A percentile compares a stretch with the other conserved stretches of the same genome.
phyloP scores from a whole-genome alignment of 2,113 vertebrate genomes.

The Thunnus thynnus region DNA sequence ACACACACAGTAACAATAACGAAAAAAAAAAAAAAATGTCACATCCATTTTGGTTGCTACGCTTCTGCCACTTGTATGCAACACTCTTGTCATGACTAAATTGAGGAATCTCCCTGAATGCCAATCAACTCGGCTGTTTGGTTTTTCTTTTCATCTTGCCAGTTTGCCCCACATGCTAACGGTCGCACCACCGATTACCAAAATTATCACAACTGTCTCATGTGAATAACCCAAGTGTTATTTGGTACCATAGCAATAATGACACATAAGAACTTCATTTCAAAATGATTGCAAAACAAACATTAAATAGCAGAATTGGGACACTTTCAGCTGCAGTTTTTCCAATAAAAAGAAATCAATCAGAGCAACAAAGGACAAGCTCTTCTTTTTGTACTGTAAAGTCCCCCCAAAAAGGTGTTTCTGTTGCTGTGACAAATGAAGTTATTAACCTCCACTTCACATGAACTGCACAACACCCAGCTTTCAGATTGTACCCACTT shows the following conservation, averaged over 20 bases:
- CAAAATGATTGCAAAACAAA: not conserved
- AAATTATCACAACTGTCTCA: not conserved
- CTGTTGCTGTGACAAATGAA: not conserved
- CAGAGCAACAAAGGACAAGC: not conserved
- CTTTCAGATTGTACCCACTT: constrained; percentile 24
- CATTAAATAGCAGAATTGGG: not conserved
- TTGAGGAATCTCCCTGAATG: constrained; percentile 38
- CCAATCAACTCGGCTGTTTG: constrained; percentile 6
- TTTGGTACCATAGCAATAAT: not conserved
- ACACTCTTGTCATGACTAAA: constrained; percentile 45
- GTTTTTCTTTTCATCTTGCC: constrained; percentile 7
- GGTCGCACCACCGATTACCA: not conserved
- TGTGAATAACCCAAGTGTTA: constrained; percentile 1
- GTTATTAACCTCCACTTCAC: constrained; percentile 42
- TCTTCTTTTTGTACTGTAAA: not conserved
- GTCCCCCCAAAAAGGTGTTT: not conserved
- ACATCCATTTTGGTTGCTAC: constrained; percentile 35
- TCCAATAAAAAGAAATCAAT: constrained; percentile 11
- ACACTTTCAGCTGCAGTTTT: not conserved
- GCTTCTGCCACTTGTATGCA: constrained; percentile 33
- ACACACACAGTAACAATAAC: not conserved
- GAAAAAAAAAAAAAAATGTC: constrained; percentile 13
- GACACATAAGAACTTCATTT: constrained; percentile 1
- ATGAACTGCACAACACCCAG: constrained; percentile 18
- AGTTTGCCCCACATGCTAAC: not conserved